These are phyloP conservation scores for Auanema sp. DNA, from an alignment of 2,888 invertebrate genomes.

Conservation along the genomic window DNA sequence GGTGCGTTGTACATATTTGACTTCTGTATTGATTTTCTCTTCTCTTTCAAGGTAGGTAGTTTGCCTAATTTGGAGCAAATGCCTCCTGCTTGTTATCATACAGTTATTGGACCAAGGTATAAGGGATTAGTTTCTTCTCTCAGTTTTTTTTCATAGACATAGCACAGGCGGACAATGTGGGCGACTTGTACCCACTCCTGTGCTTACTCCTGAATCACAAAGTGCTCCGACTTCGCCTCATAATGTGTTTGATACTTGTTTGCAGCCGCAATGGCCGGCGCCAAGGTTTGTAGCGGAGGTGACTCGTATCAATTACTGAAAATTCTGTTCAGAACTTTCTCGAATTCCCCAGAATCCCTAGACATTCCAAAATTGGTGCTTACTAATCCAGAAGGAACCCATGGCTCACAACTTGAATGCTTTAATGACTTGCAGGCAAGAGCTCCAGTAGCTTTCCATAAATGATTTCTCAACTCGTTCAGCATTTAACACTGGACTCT, in stretches of 20 bases:
- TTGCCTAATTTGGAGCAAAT: conserved; percentile 25
- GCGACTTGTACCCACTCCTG: conserved; percentile 33
- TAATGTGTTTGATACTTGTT: conserved; percentile 29
- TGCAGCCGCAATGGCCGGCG: conserved; percentile 47
- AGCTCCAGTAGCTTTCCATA: no score
- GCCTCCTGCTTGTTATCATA: conserved; percentile 28
- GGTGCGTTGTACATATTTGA: conserved; percentile 2
- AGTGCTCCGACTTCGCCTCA: conserved; percentile 57
- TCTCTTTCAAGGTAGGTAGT: conserved; percentile 11
- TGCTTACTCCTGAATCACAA: conserved; percentile 48
- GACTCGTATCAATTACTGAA: no score
- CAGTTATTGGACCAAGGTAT: conserved; percentile 18
- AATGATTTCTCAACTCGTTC: not conserved
- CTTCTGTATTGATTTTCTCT: conserved; percentile 7
- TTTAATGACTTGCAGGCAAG: conserved; percentile 33
- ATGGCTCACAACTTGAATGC: conserved; percentile 42
- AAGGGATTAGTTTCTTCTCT: not conserved
- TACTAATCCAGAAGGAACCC: conserved; percentile 56
- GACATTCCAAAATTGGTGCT: conserved; percentile 57
- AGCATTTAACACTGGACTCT: conserved; percentile 24
- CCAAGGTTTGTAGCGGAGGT: conserved; percentile 22
- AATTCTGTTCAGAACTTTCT: conserved; percentile 24
- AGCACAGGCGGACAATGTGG: conserved; percentile 43
- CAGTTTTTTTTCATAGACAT: conserved; percentile 19
- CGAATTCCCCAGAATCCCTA: conserved; percentile 50